Base-by-base conservation (phyloP, 2,888 invertebrate species). In the Andrena dorsata region DNA sequence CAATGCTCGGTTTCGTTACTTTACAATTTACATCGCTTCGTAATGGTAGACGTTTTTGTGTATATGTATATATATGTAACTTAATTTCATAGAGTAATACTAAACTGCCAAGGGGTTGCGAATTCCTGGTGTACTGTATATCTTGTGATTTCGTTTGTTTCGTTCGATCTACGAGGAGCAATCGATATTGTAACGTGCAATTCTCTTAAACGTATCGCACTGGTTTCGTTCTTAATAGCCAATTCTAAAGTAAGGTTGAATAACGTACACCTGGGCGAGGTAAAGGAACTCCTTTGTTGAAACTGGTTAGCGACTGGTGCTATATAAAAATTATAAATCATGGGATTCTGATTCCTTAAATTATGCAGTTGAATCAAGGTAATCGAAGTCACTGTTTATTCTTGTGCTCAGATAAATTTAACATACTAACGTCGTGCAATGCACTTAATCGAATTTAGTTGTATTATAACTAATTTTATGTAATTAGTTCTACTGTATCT, bases 241-340 rank as follows among this genome's bases (percentile, higher is more conserved):
- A 77, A 72, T 77, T 86, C 78, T 79, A 80, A 76, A 64, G 49
- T 64, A 63, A 76, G 72, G 49, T 75, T 70, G 56, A 70, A 83
- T n/a, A 32, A 58, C 76, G 56, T 68, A 74, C 71, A 76, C 68
- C 72, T 58, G 30, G 32, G 20, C 10, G 32, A 66, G 74, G 64
- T 56, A 80, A 47, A 58, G 47, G 64, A 75, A 16, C 41, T 66
- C 66, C 64, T 79, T 73, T 76, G 79, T 75, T 73, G 30, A 79
- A 81, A 86, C 86, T 76, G 71, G 75, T 87, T 85, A 84, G 70
- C 80, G 71, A 82, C 77, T 87, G 86, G 82, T 87, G 84, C 87
- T 88, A 84, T 78, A 41, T 70, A 70, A 82, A 56, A 81, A 86
- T 84, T 76, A 79, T 72, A 76, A 82, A 79, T 80, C 76, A 32